Conservation (phyloP, 2,797 vertebrate species). For the Diglossa cyanea region DNA sequence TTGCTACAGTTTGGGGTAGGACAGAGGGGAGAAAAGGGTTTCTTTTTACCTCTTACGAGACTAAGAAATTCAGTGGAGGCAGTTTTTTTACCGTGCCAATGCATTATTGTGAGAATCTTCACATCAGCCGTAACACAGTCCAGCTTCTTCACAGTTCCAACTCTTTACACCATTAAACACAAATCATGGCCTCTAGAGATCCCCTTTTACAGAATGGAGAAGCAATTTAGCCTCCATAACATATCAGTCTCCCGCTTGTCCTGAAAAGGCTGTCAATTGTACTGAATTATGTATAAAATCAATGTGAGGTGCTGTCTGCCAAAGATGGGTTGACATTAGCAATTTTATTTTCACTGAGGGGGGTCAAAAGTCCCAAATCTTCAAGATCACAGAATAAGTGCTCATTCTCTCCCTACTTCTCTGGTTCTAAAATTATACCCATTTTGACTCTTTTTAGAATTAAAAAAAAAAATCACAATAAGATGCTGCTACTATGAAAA, state of each 20-base stretch:
- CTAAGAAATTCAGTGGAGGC: not conserved
- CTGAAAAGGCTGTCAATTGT: conserved; percentile 41
- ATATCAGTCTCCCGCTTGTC: conserved; percentile 57
- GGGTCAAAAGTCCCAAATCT: conserved; percentile 3
- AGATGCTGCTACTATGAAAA: not conserved
- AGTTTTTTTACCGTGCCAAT: not conserved
- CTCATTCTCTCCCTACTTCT: not conserved
- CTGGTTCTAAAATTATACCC: not conserved
- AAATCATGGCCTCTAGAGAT: conserved; percentile 50
- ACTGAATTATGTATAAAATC: conserved; percentile 67
- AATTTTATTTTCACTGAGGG: conserved; percentile 33
- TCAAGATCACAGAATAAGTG: conserved; percentile 11
- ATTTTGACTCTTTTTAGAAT: not conserved
- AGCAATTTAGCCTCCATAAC: conserved; percentile 60
- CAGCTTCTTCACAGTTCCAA: conserved; percentile 15
- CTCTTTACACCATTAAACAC: conserved; percentile 29
- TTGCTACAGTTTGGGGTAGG: not conserved
- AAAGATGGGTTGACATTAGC: conserved; percentile 36
- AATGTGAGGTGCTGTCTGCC: conserved; percentile 21
- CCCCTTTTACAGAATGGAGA: conserved; percentile 60
- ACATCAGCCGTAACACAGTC: not conserved
- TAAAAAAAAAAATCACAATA: not conserved
- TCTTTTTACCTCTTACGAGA: not conserved
- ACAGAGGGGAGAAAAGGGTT: not conserved
- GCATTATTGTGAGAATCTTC: not conserved